These are phyloP conservation scores for Choloepus hoffmanni DNA, from an alignment of 2,113 vertebrate species.

Conservation along the genomic window DNA sequence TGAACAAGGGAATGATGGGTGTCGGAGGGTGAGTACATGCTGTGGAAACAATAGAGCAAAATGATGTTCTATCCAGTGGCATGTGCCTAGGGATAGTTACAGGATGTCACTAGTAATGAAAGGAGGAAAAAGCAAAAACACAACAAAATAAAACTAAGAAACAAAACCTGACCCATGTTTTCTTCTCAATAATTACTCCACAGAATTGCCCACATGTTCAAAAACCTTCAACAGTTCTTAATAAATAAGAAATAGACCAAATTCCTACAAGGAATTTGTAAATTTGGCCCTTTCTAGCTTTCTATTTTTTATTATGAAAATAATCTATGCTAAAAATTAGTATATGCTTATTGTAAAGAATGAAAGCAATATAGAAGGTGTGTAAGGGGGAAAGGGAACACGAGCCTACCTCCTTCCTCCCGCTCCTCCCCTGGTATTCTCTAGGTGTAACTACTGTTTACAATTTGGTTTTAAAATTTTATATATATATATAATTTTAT, in stretches of 20 bases:
- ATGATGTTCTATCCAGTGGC: neutral
- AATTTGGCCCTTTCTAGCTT: neutral
- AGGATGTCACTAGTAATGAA: neutral
- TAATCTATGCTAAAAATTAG: neutral
- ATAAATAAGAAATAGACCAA: neutral
- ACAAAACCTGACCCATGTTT: neutral
- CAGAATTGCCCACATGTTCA: neutral
- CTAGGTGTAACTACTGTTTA: neutral
- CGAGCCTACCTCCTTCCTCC: neutral
- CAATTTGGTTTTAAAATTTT: neutral
- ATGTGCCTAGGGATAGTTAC: neutral
- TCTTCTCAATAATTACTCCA: neutral
- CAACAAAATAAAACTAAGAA: neutral
- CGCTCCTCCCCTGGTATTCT: neutral
- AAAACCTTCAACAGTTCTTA: neutral
- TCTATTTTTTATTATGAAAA: neutral
- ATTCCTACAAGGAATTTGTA: neutral
- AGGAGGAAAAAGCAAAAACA: neutral
- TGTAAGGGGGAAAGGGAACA: neutral
- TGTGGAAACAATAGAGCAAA: constrained; percentile 10
- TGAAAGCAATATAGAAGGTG: neutral
- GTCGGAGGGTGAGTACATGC: neutral
- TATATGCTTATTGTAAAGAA: neutral
- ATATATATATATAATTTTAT: too few relatives aligned
- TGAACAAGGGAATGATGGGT: neutral